phyloP scores from a whole-genome alignment of 2,113 vertebrate genomes.

The Madoqua kirkii region DNA sequence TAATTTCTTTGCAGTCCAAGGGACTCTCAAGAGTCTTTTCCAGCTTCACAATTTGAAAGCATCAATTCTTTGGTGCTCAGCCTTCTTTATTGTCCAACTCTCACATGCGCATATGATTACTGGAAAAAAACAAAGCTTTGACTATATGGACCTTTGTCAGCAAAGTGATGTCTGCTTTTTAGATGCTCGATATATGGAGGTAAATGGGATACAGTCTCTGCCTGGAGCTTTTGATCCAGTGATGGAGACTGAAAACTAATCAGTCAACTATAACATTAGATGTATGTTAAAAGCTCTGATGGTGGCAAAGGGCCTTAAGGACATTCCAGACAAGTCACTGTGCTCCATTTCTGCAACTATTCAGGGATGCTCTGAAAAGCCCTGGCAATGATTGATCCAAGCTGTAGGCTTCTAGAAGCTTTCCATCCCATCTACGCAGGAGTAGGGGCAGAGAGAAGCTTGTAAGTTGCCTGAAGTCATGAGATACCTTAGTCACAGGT shows the following conservation, averaged over 20 bases:
- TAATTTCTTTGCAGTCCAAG: not conserved
- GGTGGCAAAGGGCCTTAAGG: not conserved
- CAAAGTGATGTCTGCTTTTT: not conserved
- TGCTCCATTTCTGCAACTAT: not conserved
- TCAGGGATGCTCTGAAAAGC: not conserved
- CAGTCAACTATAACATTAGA: not conserved
- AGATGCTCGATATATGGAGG: not conserved
- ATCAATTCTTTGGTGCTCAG: not conserved
- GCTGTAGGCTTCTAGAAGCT: not conserved
- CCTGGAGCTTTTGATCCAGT: not conserved
- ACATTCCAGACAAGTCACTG: not conserved
- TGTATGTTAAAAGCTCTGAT: not conserved
- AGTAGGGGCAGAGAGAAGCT: not conserved
- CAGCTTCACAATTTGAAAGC: not conserved
- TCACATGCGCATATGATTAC: not conserved
- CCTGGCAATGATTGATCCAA: not conserved
- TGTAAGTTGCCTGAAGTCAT: not conserved
- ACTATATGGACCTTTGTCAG: not conserved
- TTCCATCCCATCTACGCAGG: not conserved
- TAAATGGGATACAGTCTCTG: not conserved
- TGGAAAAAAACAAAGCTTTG: not conserved
- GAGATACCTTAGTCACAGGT: not conserved
- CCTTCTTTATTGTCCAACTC: not conserved
- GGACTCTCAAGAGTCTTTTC: not conserved
- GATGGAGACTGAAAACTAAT: not conserved